Percentiles rank a stretch among this genome's conserved stretches.
Evolutionary conservation across 2,797 vertebrate species (phyloP).

Genomic region (Parambassis ranga): DNA sequence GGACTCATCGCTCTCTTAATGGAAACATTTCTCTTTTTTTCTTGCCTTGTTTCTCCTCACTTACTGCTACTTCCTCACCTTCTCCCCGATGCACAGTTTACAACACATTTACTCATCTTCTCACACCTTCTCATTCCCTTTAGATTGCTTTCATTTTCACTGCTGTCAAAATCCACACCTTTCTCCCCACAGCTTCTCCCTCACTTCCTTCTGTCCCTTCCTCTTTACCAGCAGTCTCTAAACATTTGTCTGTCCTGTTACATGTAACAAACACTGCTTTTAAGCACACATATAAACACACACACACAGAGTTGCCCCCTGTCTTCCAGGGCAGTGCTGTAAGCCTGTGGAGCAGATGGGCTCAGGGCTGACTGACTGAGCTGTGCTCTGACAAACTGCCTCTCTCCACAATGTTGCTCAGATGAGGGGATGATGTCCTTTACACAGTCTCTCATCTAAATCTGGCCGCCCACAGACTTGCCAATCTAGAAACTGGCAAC

Average conservation of each 20-base stretch:
- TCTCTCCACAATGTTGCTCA: constrained; percentile 49
- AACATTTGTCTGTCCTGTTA: constrained; percentile 14
- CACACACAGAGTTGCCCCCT: constrained; percentile 30
- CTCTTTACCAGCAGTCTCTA: constrained; percentile 31
- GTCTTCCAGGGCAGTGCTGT: constrained; percentile 49
- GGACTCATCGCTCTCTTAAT: not conserved
- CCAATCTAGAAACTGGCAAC: constrained; percentile 51
- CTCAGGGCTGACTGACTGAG: constrained; percentile 53
- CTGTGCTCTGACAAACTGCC: constrained; percentile 54
- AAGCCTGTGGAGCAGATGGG: constrained; percentile 70
- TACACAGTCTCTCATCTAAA: constrained; percentile 53
- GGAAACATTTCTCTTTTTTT: constrained; percentile 1
- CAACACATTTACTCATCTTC: constrained; percentile 62
- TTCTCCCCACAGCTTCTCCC: constrained; percentile 38
- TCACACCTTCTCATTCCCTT: constrained; percentile 56
- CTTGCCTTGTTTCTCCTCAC: not conserved
- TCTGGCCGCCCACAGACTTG: constrained; percentile 39
- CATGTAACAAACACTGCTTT: constrained; percentile 12
- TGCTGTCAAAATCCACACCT: constrained; percentile 55
- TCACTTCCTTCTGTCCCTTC: constrained; percentile 39
- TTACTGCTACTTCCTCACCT: not conserved
- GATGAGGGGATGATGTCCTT: constrained; percentile 58
- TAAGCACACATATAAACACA: constrained; percentile 3
- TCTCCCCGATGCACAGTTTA: constrained; percentile 34
- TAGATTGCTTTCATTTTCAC: constrained; percentile 70